phyloP scores from a whole-genome alignment of 2,113 vertebrate genomes.

The Osmerus mordax region DNA sequence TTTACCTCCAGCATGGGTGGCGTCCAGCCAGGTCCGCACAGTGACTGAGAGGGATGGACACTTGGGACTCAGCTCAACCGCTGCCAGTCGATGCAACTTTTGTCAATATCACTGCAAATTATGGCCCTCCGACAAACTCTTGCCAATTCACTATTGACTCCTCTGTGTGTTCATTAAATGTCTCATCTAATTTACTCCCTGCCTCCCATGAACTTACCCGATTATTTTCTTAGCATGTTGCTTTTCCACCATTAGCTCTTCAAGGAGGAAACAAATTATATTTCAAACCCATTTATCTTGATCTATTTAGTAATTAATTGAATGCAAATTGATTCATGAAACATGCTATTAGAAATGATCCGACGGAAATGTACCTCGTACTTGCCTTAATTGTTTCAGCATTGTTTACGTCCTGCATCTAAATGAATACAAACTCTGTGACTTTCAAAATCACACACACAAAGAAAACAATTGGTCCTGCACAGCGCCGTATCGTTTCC shows the following conservation, averaged over 20 bases:
- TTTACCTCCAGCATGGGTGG: not conserved
- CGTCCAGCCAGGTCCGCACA: not conserved
- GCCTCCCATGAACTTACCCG: not conserved
- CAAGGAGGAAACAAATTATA: not conserved
- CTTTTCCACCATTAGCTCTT: not conserved
- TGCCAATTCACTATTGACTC: conserved; percentile 17
- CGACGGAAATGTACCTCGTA: no score
- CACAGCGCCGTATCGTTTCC: not conserved
- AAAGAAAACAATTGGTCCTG: not conserved
- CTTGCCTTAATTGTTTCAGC: no score
- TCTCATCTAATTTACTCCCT: conserved; percentile 13
- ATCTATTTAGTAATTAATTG: not conserved
- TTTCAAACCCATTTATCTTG: not conserved
- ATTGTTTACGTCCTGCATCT: no score
- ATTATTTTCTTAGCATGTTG: not conserved
- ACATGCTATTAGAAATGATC: not conserved
- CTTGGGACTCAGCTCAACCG: not conserved
- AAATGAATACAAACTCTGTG: no score
- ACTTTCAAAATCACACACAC: not conserved
- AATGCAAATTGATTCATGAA: not conserved
- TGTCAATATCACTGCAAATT: conserved; percentile 18
- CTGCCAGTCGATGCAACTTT: conserved; percentile 8
- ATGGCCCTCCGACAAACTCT: conserved; percentile 3
- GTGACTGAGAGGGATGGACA: not conserved
- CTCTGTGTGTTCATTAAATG: conserved; percentile 14